Conservation (phyloP, 1,140 invertebrate genomes). For the Drosophila subobscura region DNA sequence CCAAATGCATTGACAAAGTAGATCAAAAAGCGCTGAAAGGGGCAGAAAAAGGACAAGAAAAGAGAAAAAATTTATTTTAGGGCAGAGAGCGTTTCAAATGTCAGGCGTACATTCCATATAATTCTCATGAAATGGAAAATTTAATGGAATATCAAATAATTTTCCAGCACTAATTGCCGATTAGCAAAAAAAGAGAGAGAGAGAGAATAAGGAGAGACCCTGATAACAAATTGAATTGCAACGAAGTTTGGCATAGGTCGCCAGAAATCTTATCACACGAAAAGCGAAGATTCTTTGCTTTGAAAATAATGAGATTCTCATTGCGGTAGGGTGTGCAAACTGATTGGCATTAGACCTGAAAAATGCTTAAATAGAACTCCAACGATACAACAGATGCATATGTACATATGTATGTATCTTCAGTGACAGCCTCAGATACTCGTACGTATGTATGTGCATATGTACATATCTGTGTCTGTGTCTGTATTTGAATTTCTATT, state of each 20-base stretch:
- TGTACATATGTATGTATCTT: no score
- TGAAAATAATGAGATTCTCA: constrained; percentile 47
- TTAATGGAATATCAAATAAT: constrained; percentile 53
- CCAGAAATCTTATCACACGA: not conserved
- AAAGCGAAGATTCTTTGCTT: not conserved
- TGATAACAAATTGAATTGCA: constrained; percentile 18
- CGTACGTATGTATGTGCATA: not conserved
- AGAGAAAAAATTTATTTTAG: constrained; percentile 6
- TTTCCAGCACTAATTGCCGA: constrained; percentile 43
- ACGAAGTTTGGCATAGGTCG: constrained; percentile 49
- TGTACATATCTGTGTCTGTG: no score
- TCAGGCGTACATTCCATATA: constrained; percentile 14
- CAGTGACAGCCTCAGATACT: constrained; percentile 2
- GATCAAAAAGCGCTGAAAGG: constrained; percentile 43
- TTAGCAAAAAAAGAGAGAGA: not conserved
- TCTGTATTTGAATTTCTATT: constrained; percentile 18
- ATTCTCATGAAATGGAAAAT: constrained; percentile 50
- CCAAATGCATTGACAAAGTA: constrained; percentile 51
- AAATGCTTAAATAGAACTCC: constrained; percentile 3
- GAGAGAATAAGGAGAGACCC: not conserved
- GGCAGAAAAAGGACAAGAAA: constrained; percentile 18
- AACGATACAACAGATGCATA: constrained; percentile 33
- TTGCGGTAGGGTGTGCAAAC: constrained; percentile 54
- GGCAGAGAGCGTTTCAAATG: constrained; percentile 14
- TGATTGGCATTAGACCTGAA: not conserved